These are phyloP conservation scores for Hypanus sabinus DNA, from an alignment of 2,113 vertebrate genomes.

Conservation along the genomic window DNA sequence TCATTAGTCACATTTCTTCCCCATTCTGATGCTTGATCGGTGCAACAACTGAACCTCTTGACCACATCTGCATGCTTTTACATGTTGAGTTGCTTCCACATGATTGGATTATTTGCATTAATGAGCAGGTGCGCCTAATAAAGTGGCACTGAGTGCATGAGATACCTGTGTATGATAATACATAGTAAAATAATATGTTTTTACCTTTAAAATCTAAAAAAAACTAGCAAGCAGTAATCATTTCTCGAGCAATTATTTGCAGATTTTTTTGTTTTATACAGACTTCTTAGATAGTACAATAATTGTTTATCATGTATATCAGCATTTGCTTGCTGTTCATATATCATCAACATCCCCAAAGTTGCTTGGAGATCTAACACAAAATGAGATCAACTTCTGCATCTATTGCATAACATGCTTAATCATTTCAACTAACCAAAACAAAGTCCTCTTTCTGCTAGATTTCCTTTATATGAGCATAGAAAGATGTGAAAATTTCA, in stretches of 20 bases:
- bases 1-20: too few relatives aligned
- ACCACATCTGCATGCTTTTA: too few relatives aligned
- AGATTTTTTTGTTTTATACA: neutral
- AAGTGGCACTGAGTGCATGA: too few relatives aligned
- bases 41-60: too few relatives aligned
- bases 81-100: too few relatives aligned
- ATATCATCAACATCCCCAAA: neutral
- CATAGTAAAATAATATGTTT: neutral
- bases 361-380: neutral
- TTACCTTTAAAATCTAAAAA: neutral
- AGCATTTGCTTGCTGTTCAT: neutral
- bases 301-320: neutral
- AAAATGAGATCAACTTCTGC: neutral
- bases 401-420: neutral
- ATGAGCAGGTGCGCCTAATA: too few relatives aligned
- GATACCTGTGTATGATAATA: neutral
- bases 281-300: neutral
- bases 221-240: neutral
- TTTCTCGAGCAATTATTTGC: neutral
- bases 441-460: neutral
- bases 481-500: neutral
- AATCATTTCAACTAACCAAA: neutral
- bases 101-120: too few relatives aligned
- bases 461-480: neutral
- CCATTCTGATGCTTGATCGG: too few relatives aligned